phyloP scores from a whole-genome alignment of 2,113 vertebrate genomes.

The Mystacornis crossleyi region DNA sequence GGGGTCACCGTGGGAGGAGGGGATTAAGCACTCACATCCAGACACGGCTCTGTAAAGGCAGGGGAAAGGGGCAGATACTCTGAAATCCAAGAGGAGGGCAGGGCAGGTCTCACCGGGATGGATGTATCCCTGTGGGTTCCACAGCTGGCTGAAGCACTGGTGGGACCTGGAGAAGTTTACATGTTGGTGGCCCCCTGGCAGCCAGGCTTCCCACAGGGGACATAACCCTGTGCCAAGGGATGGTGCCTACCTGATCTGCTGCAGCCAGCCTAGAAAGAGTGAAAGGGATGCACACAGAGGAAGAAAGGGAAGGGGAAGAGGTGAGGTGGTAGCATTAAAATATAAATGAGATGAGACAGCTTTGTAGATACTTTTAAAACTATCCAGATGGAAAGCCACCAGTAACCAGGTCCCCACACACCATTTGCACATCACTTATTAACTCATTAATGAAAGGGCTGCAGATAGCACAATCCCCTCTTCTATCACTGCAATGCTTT shows the following conservation, averaged over 20 bases:
- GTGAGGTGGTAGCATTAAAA: neutral
- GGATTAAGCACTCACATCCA: neutral
- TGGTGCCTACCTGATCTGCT: neutral
- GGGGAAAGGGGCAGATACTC: neutral
- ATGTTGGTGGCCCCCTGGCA: neutral
- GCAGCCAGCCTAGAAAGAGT: neutral
- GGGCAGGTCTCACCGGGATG: neutral
- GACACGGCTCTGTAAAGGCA: neutral
- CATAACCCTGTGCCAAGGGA: accelerated
- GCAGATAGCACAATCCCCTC: neutral
- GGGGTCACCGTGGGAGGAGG: neutral
- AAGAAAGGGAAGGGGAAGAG: neutral
- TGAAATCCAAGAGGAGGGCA: neutral
- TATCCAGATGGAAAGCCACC: neutral
- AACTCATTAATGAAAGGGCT: conserved; percentile 3
- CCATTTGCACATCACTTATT: conserved; percentile 41
- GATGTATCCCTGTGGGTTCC: neutral
- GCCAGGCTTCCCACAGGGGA: neutral
- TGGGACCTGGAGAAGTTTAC: neutral
- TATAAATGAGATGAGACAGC: neutral
- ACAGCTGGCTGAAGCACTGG: neutral
- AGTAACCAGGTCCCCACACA: neutral
- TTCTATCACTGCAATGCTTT: neutral
- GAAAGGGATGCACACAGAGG: neutral
- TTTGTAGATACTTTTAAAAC: neutral